Conservation (phyloP, 37 sponge, comb jelly and placozoan species). For the Oscarella lobularis region DNA sequence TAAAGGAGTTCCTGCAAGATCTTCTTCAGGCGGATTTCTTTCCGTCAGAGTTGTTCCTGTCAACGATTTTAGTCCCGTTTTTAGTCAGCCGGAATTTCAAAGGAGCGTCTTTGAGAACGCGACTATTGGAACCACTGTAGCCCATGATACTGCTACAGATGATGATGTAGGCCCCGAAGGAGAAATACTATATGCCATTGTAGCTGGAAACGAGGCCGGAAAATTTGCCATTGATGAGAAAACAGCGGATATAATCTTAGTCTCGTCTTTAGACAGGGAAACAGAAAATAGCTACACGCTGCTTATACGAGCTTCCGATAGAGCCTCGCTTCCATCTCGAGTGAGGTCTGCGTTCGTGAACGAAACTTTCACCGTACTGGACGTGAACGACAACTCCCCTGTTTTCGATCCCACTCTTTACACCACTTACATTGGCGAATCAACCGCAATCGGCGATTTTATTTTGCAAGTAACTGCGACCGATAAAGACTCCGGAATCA, state of each 20-base stretch:
- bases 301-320: background rate
- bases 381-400: slow-evolving; percentile 9
- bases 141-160: slow-evolving; percentile 1
- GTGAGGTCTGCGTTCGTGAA: background rate
- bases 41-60: background rate
- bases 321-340: background rate
- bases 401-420: background rate
- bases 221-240: slow-evolving; percentile 4
- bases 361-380: background rate
- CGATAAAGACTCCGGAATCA: background rate
- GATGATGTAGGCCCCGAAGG: background rate
- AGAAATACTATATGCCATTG: background rate
- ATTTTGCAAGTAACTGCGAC: background rate
- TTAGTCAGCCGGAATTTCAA: background rate
- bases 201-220: background rate
- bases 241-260: slow-evolving; percentile 28
- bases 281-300: background rate
- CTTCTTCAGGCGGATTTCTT: background rate
- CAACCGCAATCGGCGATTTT: background rate
- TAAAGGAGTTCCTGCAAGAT: background rate
- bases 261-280: slow-evolving; percentile 18
- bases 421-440: background rate
- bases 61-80: background rate
- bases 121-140: slow-evolving; percentile 1
- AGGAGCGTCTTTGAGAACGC: background rate